Evolutionary conservation across 2,888 invertebrate species (phyloP), one percentile per base, ranked within the genome.

Genomic region (Stenodera caucasica): DNA sequence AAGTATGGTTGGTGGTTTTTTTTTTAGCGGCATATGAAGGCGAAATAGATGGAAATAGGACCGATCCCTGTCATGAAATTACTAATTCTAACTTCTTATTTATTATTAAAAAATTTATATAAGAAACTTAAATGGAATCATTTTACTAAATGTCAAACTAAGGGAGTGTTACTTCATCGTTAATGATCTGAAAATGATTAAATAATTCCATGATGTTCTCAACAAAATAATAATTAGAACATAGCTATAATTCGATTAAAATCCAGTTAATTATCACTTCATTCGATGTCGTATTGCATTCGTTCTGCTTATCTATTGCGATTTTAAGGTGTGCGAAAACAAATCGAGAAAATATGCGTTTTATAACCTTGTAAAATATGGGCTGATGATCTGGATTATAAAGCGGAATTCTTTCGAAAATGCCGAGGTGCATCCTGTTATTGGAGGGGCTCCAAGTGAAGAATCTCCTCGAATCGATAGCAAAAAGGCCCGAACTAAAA

Each of bases 361-460:
- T 51, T 63, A 29, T 57, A 60, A 51, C 63, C 63, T 63, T 63
- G 63, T 58, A 52, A 52, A 15, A 54, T 51, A 45, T 45, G 33
- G 53, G 55, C 50, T 54, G 60, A 63, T 63, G 63, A 63, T 63
- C 63, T 63, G 60, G 63, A 63, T 63, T 63, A 63, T 54, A 29
- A 45, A 45, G 57, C 60, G 51, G 53, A 53, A 63, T 63, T 63
- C 60, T 60, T 61, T 62, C 62, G 52, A 33, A 65, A 65, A 65
- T 65, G 65, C 62, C 62, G 62, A 62, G 61, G 58, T 60, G 54
- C 62, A 65, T 61, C 61, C 52, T 60, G 61, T 57, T 33, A 62
- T 51, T 64, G 68, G 70, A 66, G 68, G 65, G 58, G 61, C 58
- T 51, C 37, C 56, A 58, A 26, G n/a, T 65, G 62, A 4, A 1